phyloP scores from a whole-genome alignment of 1,140 invertebrate species.

The Drosophila tristis region DNA sequence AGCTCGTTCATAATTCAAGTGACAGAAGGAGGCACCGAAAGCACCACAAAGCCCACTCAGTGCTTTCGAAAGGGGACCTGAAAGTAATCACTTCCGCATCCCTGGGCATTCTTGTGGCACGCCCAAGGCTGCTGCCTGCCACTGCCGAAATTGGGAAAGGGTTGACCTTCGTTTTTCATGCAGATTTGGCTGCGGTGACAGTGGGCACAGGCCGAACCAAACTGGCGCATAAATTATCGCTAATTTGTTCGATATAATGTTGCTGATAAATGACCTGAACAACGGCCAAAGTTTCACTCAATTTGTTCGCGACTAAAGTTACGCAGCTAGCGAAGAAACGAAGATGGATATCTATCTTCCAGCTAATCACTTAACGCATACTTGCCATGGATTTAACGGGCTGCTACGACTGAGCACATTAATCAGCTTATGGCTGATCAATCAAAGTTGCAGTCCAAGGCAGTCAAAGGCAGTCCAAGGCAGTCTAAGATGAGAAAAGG shows the following conservation, averaged over 20 bases:
- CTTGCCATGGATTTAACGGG: slow-evolving; percentile 6
- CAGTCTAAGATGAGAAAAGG: background rate
- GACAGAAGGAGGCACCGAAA: slow-evolving; percentile 4
- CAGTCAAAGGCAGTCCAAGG: slow-evolving; percentile 5
- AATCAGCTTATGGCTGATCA: slow-evolving; percentile 62
- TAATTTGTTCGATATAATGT: slow-evolving; percentile 47
- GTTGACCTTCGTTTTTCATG: slow-evolving; percentile 61
- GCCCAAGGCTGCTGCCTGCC: slow-evolving; percentile 2
- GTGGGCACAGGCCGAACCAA: background rate
- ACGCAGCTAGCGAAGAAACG: slow-evolving; percentile 14
- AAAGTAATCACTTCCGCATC: slow-evolving; percentile 58
- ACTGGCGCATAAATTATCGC: slow-evolving; percentile 34
- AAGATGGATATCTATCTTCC: slow-evolving; percentile 25
- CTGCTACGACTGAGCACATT: slow-evolving; percentile 29
- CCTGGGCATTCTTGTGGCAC: slow-evolving; percentile 39
- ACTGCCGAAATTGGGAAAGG: slow-evolving; percentile 12
- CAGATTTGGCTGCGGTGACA: slow-evolving; percentile 40
- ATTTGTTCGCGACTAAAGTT: slow-evolving; percentile 28
- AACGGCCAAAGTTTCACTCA: slow-evolving; percentile 12
- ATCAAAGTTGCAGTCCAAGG: slow-evolving; percentile 45
- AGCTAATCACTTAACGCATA: slow-evolving; percentile 48
- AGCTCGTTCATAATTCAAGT: slow-evolving; percentile 55
- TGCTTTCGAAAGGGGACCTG: slow-evolving; percentile 10
- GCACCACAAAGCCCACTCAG: slow-evolving; percentile 19
- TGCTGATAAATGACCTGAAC: slow-evolving; percentile 47